These are phyloP conservation scores for Lapara coniferarum DNA, from an alignment of 2,888 invertebrate genomes.

Conservation along the genomic window DNA sequence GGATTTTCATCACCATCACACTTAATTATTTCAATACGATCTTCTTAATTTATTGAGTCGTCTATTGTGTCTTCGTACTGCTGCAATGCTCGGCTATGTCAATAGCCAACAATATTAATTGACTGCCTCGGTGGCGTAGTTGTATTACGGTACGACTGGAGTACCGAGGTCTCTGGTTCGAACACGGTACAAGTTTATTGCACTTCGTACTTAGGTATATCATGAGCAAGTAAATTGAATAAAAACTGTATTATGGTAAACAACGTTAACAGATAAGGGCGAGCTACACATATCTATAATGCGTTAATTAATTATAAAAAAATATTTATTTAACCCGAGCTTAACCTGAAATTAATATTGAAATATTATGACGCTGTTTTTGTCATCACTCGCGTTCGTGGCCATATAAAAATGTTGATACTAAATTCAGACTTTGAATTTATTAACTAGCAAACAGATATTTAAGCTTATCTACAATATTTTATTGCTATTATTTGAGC, in stretches of 20 bases:
- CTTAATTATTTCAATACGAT: constrained; percentile 10
- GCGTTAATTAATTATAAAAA: constrained; percentile 27
- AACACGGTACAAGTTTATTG: not conserved
- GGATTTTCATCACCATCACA: constrained; percentile 1
- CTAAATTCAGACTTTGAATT: constrained; percentile 45
- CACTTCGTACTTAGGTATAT: constrained; percentile 17
- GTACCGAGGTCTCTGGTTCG: no score
- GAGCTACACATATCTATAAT: constrained; percentile 23
- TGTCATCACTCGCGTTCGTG: constrained; percentile 21
- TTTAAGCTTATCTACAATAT: constrained; percentile 53
- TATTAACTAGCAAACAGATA: constrained; percentile 52
- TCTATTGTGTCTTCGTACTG: not conserved
- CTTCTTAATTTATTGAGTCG: constrained; percentile 1
- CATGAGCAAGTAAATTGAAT: constrained; percentile 8
- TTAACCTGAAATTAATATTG: constrained; percentile 27
- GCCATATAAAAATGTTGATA: constrained; percentile 37
- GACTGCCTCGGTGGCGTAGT: no score
- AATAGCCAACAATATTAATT: not conserved
- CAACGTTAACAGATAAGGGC: constrained; percentile 20
- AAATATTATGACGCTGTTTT: constrained; percentile 18
- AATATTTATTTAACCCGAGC: constrained; percentile 26
- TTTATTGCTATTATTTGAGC: constrained; percentile 60
- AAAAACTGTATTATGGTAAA: constrained; percentile 7
- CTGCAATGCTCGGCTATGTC: not conserved
- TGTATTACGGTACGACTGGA: no score